phyloP scores from a whole-genome alignment of 2,797 vertebrate species.

The Periophthalmus magnuspinnatus region DNA sequence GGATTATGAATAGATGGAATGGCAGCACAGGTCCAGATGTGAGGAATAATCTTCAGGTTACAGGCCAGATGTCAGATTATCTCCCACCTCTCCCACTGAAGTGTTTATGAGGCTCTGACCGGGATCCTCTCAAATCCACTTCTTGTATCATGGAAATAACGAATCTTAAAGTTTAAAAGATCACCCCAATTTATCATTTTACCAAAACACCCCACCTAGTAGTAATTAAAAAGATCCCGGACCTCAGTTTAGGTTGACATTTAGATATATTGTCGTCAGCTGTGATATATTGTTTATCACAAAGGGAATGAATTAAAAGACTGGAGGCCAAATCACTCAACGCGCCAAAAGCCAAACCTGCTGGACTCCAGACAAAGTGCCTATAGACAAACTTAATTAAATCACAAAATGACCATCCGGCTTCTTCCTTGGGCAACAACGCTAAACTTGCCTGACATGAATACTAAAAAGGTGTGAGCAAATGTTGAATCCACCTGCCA shows the following conservation, averaged over 20 bases:
- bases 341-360: slow-evolving; percentile 11
- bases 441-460: slow-evolving; percentile 13
- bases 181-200: not conserved
- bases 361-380: slow-evolving; percentile 44
- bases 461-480: slow-evolving; percentile 30
- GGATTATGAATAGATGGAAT: slow-evolving; percentile 69
- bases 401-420: slow-evolving; percentile 29
- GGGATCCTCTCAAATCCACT: slow-evolving; percentile 11
- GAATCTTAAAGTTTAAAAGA: not conserved
- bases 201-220: not conserved
- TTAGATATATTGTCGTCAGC: slow-evolving; percentile 29
- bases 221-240: slow-evolving; percentile 1
- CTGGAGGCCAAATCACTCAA: slow-evolving; percentile 18
- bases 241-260: slow-evolving; percentile 31
- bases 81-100: slow-evolving; percentile 35
- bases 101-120: slow-evolving; percentile 15
- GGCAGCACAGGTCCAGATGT: slow-evolving; percentile 62
- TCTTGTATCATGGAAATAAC: not conserved
- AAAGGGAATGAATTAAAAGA: slow-evolving; percentile 19
- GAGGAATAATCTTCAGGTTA: slow-evolving; percentile 73
- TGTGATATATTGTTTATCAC: slow-evolving; percentile 48
- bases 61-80: slow-evolving; percentile 64
- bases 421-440: slow-evolving; percentile 21
- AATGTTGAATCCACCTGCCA: slow-evolving; percentile 9
- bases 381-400: slow-evolving; percentile 50